Evolutionary conservation across 2,888 invertebrate genomes (phyloP).

Genomic region (Heliconius aoede): DNA sequence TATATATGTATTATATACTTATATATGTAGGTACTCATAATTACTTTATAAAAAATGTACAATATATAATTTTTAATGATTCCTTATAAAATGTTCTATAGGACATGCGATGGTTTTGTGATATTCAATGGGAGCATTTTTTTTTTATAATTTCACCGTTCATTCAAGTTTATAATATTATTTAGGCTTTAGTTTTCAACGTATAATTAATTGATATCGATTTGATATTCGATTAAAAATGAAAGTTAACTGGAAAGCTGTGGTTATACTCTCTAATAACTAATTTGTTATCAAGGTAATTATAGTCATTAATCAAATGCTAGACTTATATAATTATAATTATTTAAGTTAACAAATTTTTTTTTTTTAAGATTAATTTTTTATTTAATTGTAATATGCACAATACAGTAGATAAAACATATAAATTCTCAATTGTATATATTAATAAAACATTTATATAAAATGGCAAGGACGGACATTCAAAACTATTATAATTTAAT

Average conservation of each 20-base stretch:
- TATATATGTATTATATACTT: not conserved
- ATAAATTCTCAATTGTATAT: not conserved
- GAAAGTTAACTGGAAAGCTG: slow-evolving; percentile 12
- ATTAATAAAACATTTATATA: slow-evolving; percentile 5
- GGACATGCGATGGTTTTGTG: too few species aligned
- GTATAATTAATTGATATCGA: too few species aligned
- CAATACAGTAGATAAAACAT: not conserved
- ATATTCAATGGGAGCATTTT: too few species aligned
- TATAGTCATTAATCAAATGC: slow-evolving; percentile 2
- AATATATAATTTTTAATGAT: too few species aligned
- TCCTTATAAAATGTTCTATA: too few species aligned
- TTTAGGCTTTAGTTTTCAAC: not conserved
- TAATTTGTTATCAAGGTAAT: not conserved
- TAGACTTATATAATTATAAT: not conserved
- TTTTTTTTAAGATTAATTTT: too few species aligned
- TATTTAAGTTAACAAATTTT: too few species aligned
- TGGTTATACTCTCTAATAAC: not conserved
- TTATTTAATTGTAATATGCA: too few species aligned
- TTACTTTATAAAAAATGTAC: too few species aligned
- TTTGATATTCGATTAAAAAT: not conserved
- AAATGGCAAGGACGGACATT: slow-evolving; percentile 16
- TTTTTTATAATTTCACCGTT: too few species aligned
- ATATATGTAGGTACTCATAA: not conserved
- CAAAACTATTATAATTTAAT: slow-evolving; percentile 11
- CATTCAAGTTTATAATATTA: too few species aligned